A percentile compares a stretch with the other conserved stretches of the same genome.
These are phyloP conservation scores for Silurus meridionalis DNA, from an alignment of 2,113 vertebrate species.

Conservation along the genomic window DNA sequence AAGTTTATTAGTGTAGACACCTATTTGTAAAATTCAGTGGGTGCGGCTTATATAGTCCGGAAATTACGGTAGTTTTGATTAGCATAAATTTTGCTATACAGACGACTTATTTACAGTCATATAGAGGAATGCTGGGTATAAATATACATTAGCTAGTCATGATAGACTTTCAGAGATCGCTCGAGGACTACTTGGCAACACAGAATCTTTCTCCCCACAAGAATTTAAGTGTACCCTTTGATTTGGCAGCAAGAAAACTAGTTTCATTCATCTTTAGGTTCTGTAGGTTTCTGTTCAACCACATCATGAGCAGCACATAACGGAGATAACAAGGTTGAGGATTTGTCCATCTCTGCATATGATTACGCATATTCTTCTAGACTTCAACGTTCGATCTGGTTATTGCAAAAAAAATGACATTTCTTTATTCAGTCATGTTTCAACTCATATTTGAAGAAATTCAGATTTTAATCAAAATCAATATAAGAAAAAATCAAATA, in stretches of 20 bases:
- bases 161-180: neutral
- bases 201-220: neutral
- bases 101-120: neutral
- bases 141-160: no score
- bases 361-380: neutral
- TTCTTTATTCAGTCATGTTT: neutral
- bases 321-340: neutral
- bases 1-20: no score
- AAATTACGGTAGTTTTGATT: no score
- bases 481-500: no score
- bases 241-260: neutral
- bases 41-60: no score
- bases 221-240: neutral
- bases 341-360: conserved; percentile 8
- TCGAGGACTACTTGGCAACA: neutral
- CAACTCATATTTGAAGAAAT: neutral
- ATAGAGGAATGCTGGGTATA: neutral
- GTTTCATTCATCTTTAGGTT: no score
- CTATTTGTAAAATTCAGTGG: no score
- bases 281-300: neutral
- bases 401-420: neutral
- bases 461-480: neutral
- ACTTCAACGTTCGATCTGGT: neutral
- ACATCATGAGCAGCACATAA: neutral
- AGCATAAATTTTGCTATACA: neutral